A percentile compares a stretch with the other conserved stretches of the same genome.
phyloP scores from a whole-genome alignment of 2,113 vertebrate genomes.

The Oreocharis arfaki region DNA sequence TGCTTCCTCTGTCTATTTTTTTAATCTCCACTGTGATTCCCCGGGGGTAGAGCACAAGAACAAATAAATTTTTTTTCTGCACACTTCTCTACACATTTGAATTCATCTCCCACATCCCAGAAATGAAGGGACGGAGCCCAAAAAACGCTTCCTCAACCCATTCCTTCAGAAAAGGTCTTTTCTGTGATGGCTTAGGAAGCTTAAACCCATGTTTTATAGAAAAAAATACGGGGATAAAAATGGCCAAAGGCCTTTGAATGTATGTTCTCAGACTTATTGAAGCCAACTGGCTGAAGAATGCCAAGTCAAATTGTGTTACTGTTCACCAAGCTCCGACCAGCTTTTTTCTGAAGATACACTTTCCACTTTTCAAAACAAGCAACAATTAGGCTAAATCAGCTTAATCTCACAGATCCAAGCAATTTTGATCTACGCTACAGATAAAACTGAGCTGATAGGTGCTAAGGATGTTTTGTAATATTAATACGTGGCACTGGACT shows the following conservation, averaged over 20 bases:
- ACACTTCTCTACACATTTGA: neutral
- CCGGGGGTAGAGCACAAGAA: neutral
- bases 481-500: neutral
- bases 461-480: neutral
- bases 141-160: neutral
- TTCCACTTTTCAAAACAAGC: neutral
- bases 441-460: neutral
- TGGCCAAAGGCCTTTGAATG: neutral
- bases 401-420: neutral
- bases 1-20: neutral
- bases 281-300: neutral
- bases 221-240: neutral
- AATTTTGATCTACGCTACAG: neutral
- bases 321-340: neutral
- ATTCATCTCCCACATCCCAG: neutral
- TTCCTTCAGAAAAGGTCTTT: neutral
- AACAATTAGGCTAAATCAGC: slow-evolving; percentile 19
- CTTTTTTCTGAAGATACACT: neutral
- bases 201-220: neutral
- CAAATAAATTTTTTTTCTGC: neutral
- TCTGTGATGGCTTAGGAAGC: neutral
- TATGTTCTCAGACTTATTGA: neutral
- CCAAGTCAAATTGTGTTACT: neutral
- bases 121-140: neutral
- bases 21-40: neutral